These are phyloP conservation scores for Lacerta viridis DNA, from an alignment of 2,797 vertebrate genomes.

Conservation along the genomic window DNA sequence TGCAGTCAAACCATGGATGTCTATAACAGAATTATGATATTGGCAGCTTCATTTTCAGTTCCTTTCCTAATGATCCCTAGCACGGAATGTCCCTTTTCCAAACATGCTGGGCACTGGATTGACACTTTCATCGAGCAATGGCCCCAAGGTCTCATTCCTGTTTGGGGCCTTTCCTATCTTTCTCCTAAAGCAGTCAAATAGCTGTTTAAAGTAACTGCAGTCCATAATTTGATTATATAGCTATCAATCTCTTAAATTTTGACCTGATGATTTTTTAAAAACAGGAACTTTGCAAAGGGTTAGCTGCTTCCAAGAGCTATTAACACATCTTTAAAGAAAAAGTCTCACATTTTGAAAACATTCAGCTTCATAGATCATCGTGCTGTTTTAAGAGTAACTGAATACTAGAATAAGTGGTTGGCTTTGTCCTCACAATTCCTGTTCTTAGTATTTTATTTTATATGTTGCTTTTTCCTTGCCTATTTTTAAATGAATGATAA, in stretches of 20 bases:
- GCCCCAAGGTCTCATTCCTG: too few relatives aligned
- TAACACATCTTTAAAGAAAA: background rate
- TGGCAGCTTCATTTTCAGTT: too few relatives aligned
- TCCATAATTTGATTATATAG: background rate
- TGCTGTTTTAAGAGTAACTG: background rate
- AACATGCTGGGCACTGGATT: too few relatives aligned
- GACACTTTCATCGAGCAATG: too few relatives aligned
- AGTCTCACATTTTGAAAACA: background rate
- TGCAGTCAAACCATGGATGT: too few relatives aligned
- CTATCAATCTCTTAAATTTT: background rate
- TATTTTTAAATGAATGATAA: slow-evolving; percentile 35
- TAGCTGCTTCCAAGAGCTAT: background rate
- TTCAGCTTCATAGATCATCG: background rate
- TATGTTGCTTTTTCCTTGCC: background rate
- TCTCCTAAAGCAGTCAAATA: background rate
- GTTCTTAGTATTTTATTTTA: background rate
- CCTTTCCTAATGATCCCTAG: too few relatives aligned
- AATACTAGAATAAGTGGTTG: background rate
- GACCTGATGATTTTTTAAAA: background rate
- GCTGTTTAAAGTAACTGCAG: background rate
- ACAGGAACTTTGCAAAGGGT: background rate
- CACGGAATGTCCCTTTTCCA: too few relatives aligned
- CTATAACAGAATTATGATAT: too few relatives aligned
- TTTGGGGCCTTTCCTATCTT: too few relatives aligned
- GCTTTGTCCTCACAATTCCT: background rate